phyloP scores from a whole-genome alignment of 2,113 vertebrate species.

The Lichenostomus cassidix region DNA sequence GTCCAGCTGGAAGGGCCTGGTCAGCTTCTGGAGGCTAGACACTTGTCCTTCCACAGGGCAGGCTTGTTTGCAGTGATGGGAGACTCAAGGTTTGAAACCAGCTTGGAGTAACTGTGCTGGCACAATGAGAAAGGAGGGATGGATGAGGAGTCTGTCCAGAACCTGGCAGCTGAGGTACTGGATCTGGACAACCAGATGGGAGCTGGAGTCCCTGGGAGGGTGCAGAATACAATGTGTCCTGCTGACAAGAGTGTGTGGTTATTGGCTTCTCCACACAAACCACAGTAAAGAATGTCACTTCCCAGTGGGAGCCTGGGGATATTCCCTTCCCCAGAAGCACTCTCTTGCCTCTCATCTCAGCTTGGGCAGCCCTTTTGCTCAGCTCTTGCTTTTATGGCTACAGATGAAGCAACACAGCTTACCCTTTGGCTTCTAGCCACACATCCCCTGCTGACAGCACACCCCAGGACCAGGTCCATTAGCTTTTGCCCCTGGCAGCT shows the following conservation, averaged over 20 bases:
- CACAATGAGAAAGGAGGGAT: not conserved
- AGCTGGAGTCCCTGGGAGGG: not conserved
- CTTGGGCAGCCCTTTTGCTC: not conserved
- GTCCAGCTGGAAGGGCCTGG: not conserved
- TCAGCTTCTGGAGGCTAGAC: not conserved
- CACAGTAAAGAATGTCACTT: not conserved
- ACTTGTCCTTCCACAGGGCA: not conserved
- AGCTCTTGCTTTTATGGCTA: not conserved
- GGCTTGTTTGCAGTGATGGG: not conserved
- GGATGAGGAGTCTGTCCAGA: not conserved
- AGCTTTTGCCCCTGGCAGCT: conserved; percentile 31
- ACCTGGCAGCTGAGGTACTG: not conserved
- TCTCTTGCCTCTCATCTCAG: not conserved
- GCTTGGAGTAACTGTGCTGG: not conserved
- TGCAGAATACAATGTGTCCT: accelerated
- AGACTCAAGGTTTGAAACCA: not conserved
- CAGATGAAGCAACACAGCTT: not conserved
- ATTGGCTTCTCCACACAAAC: not conserved
- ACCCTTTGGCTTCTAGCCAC: not conserved
- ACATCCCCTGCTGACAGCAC: not conserved
- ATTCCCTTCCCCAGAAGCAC: not conserved
- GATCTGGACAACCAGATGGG: not conserved
- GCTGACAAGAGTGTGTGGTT: not conserved
- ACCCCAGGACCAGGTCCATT: conserved; percentile 16
- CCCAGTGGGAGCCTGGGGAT: not conserved